Evolutionary conservation across 2,888 invertebrate genomes (phyloP), one percentile per base, ranked within the genome.

Genomic region (Fragum fragum): DNA sequence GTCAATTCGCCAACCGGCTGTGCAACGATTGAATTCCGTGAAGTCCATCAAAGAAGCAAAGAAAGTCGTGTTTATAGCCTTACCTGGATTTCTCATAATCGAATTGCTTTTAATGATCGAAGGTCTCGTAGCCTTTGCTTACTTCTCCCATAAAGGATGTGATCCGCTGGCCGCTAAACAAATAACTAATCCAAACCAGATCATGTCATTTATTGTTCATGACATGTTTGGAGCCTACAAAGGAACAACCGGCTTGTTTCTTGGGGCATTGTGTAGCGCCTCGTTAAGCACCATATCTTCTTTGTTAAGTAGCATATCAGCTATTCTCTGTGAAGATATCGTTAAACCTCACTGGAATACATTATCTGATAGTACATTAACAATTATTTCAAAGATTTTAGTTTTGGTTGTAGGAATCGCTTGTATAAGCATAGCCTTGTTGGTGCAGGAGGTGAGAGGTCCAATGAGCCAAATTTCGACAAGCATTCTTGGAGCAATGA

Each of bases 71-170:
- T 36, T 18, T 18, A 61, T 73, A 23, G 36, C 61, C 26, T 14
- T 73, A n/a, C 52, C 66, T n/a, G 55, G 29, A 18, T 74, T 66
- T 36, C 42, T 63, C 7, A 32, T 74, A 3, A 29, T 74, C 11
- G 47, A 66, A 21, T 16, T 53, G n/a, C 53, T 74, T 6, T 26
- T 53, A 18, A 74, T 66, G 66, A n/a, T 66, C 9, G 74, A 74
- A 53, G 74, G 74, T 16, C 66, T 74, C 32, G 74, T 74, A 14
- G 63, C 66, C 11, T 74, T 47, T 36, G 74, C 74, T 7, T 74
- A 66, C 23, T 66, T 66, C 26, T 28, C 47, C 14, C 57, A 59
- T 26, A 73, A 61, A 42, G 61, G 73, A 0, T 73, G 73, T 39
- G 73, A 73, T 36, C 74, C 74, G 2, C 63, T 74, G 1, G 74